These are phyloP conservation scores for Formica selysi DNA, from an alignment of 1,140 invertebrate genomes.

Conservation along the genomic window DNA sequence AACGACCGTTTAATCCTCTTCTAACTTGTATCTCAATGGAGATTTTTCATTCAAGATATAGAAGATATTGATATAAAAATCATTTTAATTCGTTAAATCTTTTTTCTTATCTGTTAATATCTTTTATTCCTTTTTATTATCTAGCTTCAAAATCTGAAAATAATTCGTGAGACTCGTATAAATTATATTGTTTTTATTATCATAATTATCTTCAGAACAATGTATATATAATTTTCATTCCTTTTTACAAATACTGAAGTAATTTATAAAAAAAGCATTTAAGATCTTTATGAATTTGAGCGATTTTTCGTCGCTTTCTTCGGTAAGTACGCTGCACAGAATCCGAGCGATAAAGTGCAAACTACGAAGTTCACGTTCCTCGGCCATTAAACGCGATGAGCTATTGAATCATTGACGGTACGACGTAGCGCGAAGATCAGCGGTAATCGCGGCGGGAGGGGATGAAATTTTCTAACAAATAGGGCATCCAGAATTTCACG, in stretches of 20 bases:
- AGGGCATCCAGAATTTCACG: constrained; percentile 61
- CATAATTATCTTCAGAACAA: neutral
- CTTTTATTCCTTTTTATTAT: neutral
- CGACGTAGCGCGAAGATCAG: constrained; percentile 6
- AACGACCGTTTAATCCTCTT: constrained; percentile 25
- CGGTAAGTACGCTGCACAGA: constrained; percentile 3
- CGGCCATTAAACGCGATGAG: constrained; percentile 40
- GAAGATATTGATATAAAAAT: neutral
- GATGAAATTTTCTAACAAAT: constrained; percentile 68
- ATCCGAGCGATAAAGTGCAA: constrained; percentile 15
- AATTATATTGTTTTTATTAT: neutral
- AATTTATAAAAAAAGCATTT: neutral
- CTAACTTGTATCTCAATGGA: constrained; percentile 8
- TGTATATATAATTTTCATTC: neutral
- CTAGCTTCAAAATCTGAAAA: neutral
- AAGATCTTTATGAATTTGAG: constrained; percentile 3
- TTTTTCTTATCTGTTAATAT: neutral
- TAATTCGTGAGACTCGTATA: neutral
- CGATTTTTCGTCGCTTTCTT: constrained; percentile 1
- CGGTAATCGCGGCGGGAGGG: constrained; percentile 36
- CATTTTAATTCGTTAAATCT: neutral
- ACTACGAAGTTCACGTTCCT: constrained; percentile 18
- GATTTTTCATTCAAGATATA: neutral
- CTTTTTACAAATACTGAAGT: neutral
- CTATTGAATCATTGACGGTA: constrained; percentile 49